Base-by-base conservation (phyloP, 1,140 invertebrate species). In the Trichonephila clavata region DNA sequence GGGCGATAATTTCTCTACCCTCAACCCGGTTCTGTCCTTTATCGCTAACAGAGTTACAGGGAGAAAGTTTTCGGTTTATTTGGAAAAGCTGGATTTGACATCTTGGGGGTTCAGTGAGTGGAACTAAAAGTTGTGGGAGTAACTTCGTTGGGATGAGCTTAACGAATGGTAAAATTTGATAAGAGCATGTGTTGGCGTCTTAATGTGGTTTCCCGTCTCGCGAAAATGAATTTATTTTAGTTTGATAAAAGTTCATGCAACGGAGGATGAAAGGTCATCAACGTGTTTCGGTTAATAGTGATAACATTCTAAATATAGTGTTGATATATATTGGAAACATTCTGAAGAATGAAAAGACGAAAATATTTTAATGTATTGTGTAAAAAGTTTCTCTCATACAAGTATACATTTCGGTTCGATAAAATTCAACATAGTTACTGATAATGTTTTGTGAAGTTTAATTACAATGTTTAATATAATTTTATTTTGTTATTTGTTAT, bases 81-180 rank as follows among this genome's bases (percentile, higher is more conserved):
- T 77, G 68, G 24, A 27, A 71, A 77, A 77, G 24, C 68, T 77
- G 68, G 14, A 77, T 77, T 77, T 77, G 68, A 77, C 68, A 77
- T 77, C 24, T 77, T 50, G 68, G 16, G 16, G 14, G 32, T 77
- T 27, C 24, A 77, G 68, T 39, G 68, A 77, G 68, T 77, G 68
- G 68, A 77, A 77, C 68, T 77, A 77, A 77, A 77, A 77, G 68
- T 77, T 77, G 27, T 32, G 10, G 16, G 60, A 20, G 60, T 20
- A 14, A 21, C 20, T 50, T 50, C 50, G 50, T 50, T 50, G 16
- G 60, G 68, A 77, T 77, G 68, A 20, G 68, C 39, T 77, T 77
- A 77, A 77, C 68, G 68, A 77, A 77, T 77, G 68, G 68, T 77
- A 77, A 77, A 77, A 77, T 77, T 77, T 77, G 68, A 77, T 77